Conservation (phyloP, 2,113 vertebrate genomes). For the Bufo bufo region DNA sequence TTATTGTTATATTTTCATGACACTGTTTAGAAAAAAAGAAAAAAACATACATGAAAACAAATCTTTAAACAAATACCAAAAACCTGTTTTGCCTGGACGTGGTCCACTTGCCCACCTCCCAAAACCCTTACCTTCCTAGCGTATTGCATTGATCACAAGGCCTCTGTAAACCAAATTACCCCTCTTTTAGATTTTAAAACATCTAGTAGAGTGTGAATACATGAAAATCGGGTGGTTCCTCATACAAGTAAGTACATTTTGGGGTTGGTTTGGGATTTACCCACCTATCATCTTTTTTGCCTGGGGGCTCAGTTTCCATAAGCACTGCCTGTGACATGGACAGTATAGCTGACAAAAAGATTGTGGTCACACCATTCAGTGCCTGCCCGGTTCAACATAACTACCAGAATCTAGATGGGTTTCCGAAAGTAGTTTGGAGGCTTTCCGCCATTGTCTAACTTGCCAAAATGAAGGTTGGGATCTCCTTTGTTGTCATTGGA, state of each 20-base stretch:
- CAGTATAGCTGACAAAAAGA: not conserved
- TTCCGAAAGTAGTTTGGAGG: no score
- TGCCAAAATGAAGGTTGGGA: no score
- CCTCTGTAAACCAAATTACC: no score
- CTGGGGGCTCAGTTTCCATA: no score
- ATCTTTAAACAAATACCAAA: not conserved
- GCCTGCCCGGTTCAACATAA: not conserved
- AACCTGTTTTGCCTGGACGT: not conserved
- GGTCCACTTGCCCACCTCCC: not conserved
- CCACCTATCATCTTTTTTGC: not conserved
- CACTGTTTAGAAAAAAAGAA: no score
- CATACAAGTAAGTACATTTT: not conserved
- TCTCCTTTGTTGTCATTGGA: no score
- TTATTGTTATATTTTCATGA: no score
- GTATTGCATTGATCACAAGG: not conserved
- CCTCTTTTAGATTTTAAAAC: not conserved
- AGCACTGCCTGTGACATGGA: not conserved
- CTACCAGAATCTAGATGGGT: not conserved
- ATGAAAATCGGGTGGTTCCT: not conserved
- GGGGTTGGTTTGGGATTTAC: not conserved
- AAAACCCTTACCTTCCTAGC: not conserved
- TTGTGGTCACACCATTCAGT: not conserved
- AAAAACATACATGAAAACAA: not conserved
- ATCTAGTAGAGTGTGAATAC: not conserved
- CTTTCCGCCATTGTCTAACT: no score